A percentile compares a stretch with the other conserved stretches of the same genome.
Conservation (phyloP, 2,888 invertebrate species). For the Myopa testacea region DNA sequence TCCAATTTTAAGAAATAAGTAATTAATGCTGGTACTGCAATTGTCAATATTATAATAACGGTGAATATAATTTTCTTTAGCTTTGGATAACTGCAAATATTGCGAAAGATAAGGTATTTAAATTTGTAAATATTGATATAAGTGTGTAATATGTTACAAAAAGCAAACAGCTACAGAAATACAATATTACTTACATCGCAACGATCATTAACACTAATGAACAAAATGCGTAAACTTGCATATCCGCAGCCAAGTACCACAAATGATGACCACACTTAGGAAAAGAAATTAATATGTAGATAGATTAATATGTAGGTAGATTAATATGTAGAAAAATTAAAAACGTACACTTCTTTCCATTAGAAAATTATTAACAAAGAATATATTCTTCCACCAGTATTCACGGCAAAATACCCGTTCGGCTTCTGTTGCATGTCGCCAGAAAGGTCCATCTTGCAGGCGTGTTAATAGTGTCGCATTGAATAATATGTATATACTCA, state of each 20-base stretch:
- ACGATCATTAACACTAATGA: constrained; percentile 54
- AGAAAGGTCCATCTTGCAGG: constrained; percentile 67
- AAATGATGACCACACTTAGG: constrained; percentile 64
- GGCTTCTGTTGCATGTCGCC: constrained; percentile 61
- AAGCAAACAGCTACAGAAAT: background rate
- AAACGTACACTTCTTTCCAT: constrained; percentile 56
- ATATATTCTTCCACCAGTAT: constrained; percentile 67
- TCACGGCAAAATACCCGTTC: constrained; percentile 62
- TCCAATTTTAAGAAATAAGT: constrained; percentile 57
- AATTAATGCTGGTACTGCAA: constrained; percentile 51
- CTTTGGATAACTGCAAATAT: constrained; percentile 50
- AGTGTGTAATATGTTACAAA: background rate
- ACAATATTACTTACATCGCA: constrained; percentile 53
- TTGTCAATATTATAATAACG: constrained; percentile 40
- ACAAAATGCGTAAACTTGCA: constrained; percentile 61
- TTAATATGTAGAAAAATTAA: background rate
- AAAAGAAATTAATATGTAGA: background rate
- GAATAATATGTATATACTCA: constrained; percentile 55
- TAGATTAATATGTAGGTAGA: no score
- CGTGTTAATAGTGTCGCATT: constrained; percentile 64
- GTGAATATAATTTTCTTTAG: constrained; percentile 46
- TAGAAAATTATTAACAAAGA: constrained; percentile 65
- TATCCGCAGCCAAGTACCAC: constrained; percentile 64
- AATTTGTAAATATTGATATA: background rate
- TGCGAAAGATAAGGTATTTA: background rate